These are phyloP conservation scores for Campoletis raptor DNA, from an alignment of 2,888 invertebrate genomes.

Conservation along the genomic window DNA sequence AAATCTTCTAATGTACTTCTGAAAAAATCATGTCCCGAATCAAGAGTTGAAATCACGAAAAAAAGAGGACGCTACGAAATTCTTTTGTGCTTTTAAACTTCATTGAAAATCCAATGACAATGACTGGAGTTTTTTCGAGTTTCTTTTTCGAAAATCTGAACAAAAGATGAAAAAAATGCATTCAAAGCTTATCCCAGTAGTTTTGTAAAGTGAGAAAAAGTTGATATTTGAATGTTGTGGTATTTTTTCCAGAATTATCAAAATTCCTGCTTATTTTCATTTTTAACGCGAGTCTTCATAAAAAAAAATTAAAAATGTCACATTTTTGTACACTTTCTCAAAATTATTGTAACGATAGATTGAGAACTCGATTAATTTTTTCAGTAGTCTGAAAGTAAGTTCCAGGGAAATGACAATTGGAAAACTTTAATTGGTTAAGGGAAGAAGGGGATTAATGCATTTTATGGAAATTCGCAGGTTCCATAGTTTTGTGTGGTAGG, in stretches of 20 bases:
- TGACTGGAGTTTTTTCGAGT: neutral
- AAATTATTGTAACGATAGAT: neutral
- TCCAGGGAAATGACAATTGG: neutral
- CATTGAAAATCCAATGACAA: neutral
- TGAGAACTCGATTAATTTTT: neutral
- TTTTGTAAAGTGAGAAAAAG: neutral
- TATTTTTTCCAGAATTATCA: neutral
- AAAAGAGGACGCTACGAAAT: neutral
- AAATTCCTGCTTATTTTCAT: neutral
- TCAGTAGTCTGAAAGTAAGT: neutral
- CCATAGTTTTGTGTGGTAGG: neutral
- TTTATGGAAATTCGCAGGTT: neutral
- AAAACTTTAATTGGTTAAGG: neutral
- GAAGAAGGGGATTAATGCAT: neutral
- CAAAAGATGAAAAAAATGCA: neutral
- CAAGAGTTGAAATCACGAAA: no score
- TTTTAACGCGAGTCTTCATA: neutral
- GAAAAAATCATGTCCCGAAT: no score
- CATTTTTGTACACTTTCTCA: neutral
- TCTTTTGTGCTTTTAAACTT: neutral
- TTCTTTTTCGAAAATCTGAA: neutral
- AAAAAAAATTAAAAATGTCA: neutral
- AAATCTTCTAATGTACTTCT: neutral
- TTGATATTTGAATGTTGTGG: neutral
- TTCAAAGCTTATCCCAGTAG: neutral